These are phyloP conservation scores for Colletes gigas DNA, from an alignment of 1,140 invertebrate genomes.

Conservation along the genomic window DNA sequence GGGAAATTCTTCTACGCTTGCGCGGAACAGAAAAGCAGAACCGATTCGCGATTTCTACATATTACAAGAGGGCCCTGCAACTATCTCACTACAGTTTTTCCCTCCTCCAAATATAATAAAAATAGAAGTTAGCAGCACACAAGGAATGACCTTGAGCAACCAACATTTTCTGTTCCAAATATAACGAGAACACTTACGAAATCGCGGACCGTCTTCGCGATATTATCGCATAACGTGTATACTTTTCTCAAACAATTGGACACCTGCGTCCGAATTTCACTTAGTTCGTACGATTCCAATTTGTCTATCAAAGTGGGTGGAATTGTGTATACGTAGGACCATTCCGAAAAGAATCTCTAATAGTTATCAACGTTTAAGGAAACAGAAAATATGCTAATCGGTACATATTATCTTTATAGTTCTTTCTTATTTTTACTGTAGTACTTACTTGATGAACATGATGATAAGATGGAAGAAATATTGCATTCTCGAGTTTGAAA, in stretches of 20 bases:
- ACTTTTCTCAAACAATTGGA: conserved; percentile 64
- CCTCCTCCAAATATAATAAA: too few species aligned
- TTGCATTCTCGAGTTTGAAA: conserved; percentile 50
- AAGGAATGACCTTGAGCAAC: neutral
- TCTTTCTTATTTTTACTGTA: neutral
- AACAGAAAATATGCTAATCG: neutral
- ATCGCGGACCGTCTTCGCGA: conserved; percentile 29
- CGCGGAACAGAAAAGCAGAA: too few species aligned
- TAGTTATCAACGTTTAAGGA: neutral
- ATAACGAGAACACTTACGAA: conserved; percentile 44
- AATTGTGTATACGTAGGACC: conserved; percentile 53
- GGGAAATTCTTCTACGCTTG: too few species aligned
- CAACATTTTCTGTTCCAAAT: neutral
- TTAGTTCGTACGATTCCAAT: conserved; percentile 40
- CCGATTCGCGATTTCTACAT: too few species aligned
- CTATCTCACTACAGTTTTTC: too few species aligned
- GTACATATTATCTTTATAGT: neutral
- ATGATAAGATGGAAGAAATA: conserved; percentile 60
- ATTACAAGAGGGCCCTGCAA: too few species aligned
- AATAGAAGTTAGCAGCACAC: too few species aligned
- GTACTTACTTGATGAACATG: conserved; percentile 64
- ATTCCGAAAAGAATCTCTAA: conserved; percentile 63
- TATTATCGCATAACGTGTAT: conserved; percentile 60
- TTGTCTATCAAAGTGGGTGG: conserved; percentile 58
- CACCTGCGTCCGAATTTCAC: conserved; percentile 60